phyloP scores from a whole-genome alignment of 2,888 invertebrate species.

The Halictus ligatus region DNA sequence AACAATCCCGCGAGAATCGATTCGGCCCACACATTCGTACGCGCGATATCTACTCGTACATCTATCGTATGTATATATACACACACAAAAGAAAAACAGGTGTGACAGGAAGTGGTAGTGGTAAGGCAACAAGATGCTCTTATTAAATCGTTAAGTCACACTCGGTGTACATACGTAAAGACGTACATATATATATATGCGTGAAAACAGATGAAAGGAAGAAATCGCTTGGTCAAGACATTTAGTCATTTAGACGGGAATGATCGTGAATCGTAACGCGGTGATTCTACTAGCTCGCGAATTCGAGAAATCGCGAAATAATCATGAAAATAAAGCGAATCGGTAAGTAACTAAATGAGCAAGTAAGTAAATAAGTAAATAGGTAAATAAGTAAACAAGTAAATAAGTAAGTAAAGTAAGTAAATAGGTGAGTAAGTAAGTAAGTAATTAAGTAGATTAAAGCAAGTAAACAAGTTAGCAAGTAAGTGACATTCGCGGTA shows the following conservation, averaged over 20 bases:
- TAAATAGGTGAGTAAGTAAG: no score
- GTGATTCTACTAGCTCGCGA: background rate
- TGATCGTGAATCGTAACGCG: background rate
- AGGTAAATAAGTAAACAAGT: no score
- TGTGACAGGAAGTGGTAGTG: constrained; percentile 75
- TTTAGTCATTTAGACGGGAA: constrained; percentile 8
- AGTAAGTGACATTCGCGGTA: background rate
- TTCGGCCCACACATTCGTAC: background rate
- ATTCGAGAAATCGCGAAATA: background rate
- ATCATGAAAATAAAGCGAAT: background rate
- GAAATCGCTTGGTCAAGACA: background rate
- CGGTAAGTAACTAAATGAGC: background rate
- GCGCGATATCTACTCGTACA: background rate
- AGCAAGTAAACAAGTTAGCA: no score
- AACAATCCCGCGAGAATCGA: background rate
- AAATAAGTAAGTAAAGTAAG: no score
- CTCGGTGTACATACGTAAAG: constrained; percentile 46
- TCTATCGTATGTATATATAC: constrained; percentile 6
- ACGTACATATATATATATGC: background rate
- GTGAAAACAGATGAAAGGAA: constrained; percentile 18
- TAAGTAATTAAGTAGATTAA: no score
- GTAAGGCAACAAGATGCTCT: constrained; percentile 74
- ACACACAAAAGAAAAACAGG: constrained; percentile 45
- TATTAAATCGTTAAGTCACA: constrained; percentile 62
- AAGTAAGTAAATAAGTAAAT: no score